Conservation (phyloP, 2,888 invertebrate genomes). For the Lasioglossum pauxillum region DNA sequence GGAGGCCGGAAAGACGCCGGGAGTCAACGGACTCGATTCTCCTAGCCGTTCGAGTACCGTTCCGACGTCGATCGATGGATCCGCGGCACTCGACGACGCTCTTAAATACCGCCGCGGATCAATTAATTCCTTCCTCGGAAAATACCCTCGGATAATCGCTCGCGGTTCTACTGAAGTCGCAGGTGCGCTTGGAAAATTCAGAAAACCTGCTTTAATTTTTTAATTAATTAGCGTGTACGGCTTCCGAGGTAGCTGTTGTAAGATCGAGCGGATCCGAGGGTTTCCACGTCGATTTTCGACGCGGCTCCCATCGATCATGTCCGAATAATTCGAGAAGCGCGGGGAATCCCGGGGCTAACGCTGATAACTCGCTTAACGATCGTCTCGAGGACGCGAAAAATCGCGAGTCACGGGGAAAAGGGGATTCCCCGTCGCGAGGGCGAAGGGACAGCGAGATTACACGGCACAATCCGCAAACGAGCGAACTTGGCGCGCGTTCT, state of each 20-base stretch:
- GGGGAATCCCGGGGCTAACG: constrained; percentile 42
- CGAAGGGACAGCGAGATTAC: constrained; percentile 76
- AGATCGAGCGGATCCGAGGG: background rate
- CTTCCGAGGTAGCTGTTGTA: too few species aligned
- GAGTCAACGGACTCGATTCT: constrained; percentile 63
- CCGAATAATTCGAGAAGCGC: constrained; percentile 11
- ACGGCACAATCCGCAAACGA: constrained; percentile 81
- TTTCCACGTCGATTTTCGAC: background rate
- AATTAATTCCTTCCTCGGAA: background rate
- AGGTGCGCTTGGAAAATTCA: background rate
- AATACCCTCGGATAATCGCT: background rate
- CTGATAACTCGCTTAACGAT: constrained; percentile 64
- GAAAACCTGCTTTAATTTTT: background rate
- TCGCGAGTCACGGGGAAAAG: constrained; percentile 67
- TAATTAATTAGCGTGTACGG: background rate
- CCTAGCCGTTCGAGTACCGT: constrained; percentile 34
- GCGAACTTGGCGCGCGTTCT: constrained; percentile 78
- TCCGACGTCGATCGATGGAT: constrained; percentile 41
- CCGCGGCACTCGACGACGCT: constrained; percentile 5
- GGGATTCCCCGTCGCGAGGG: constrained; percentile 57
- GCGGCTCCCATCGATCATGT: background rate
- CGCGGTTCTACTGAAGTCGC: background rate
- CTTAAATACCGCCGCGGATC: background rate
- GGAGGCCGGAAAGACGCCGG: constrained; percentile 59
- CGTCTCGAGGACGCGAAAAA: constrained; percentile 61